These are phyloP conservation scores for Invenusta paracnida DNA, from an alignment of 2,888 invertebrate species.

Conservation along the genomic window DNA sequence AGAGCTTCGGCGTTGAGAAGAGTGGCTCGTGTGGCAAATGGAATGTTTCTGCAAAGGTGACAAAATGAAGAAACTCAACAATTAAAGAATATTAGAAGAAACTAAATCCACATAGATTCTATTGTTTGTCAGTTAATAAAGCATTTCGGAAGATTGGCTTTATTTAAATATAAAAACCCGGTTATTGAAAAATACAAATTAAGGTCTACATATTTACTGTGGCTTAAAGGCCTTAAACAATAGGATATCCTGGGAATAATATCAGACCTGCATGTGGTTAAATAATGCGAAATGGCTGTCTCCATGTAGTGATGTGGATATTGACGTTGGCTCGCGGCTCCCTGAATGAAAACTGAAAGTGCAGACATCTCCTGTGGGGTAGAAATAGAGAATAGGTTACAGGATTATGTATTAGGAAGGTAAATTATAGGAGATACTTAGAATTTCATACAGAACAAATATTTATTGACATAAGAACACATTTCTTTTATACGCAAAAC, in stretches of 20 bases:
- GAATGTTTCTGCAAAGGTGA: slow-evolving; percentile 72
- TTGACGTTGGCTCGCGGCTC: slow-evolving; percentile 56
- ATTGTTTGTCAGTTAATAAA: too few species aligned
- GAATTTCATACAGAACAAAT: too few species aligned
- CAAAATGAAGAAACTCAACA: slow-evolving; percentile 4
- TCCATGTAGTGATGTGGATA: slow-evolving; percentile 75
- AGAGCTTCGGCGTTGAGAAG: slow-evolving; percentile 81
- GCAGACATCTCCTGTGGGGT: slow-evolving; percentile 78
- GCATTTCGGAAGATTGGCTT: too few species aligned
- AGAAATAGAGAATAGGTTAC: not conserved
- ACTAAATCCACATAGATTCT: not conserved
- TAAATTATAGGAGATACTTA: too few species aligned
- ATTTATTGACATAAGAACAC: too few species aligned
- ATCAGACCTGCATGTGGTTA: slow-evolving; percentile 78
- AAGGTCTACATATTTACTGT: too few species aligned
- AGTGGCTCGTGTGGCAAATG: slow-evolving; percentile 85
- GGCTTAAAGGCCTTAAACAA: too few species aligned
- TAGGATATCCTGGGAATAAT: not conserved
- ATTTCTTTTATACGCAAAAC: too few species aligned
- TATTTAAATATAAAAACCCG: too few species aligned
- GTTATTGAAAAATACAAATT: too few species aligned
- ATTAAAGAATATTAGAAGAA: not conserved
- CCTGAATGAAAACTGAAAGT: slow-evolving; percentile 79
- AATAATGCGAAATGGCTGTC: slow-evolving; percentile 83
- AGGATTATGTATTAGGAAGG: too few species aligned